Percentiles rank a stretch among this genome's conserved stretches.
Conservation (phyloP, 2,113 vertebrate species). For the Corydoras sp. region DNA sequence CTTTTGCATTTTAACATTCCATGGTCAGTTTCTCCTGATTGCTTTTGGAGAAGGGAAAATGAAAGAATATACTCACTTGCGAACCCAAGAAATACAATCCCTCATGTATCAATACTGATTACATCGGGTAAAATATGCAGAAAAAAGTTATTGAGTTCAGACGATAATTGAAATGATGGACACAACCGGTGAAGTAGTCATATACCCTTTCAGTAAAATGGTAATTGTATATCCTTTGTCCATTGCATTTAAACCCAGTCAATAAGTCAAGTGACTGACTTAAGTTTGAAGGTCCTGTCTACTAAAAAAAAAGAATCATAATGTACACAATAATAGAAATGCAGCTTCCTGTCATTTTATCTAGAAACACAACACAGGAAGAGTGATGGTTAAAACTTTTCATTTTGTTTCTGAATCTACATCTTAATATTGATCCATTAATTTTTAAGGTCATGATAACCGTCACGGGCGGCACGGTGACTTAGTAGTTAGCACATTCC, state of each 20-base stretch:
- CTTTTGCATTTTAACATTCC: conserved; percentile 49
- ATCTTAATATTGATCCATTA: not conserved
- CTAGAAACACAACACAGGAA: conserved; percentile 36
- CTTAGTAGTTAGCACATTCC: too few relatives aligned
- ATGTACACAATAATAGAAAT: conserved; percentile 58
- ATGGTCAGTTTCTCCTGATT: conserved; percentile 44
- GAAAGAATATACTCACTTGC: conserved; percentile 32
- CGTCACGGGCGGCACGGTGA: too few relatives aligned
- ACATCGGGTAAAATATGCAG: conserved; percentile 35
- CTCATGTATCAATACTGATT: conserved; percentile 33
- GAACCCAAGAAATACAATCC: conserved; percentile 23
- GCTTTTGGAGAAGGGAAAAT: conserved; percentile 30
- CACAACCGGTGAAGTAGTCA: conserved; percentile 31
- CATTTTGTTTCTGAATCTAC: not conserved
- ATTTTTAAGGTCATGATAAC: not conserved
- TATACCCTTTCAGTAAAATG: conserved; percentile 57
- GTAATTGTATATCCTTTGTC: conserved; percentile 57
- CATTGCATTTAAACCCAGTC: conserved; percentile 57
- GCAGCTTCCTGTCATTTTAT: conserved; percentile 39
- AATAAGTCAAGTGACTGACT: conserved; percentile 54
- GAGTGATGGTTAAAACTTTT: not conserved
- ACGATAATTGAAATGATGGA: conserved; percentile 54
- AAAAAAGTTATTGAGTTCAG: conserved; percentile 40
- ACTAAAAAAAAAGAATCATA: conserved; percentile 47
- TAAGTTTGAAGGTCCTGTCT: not conserved